A percentile compares a stretch with the other conserved stretches of the same genome.
Evolutionary conservation across 2,797 vertebrate species (phyloP).

Genomic region (Mormyrops attenuatus): DNA sequence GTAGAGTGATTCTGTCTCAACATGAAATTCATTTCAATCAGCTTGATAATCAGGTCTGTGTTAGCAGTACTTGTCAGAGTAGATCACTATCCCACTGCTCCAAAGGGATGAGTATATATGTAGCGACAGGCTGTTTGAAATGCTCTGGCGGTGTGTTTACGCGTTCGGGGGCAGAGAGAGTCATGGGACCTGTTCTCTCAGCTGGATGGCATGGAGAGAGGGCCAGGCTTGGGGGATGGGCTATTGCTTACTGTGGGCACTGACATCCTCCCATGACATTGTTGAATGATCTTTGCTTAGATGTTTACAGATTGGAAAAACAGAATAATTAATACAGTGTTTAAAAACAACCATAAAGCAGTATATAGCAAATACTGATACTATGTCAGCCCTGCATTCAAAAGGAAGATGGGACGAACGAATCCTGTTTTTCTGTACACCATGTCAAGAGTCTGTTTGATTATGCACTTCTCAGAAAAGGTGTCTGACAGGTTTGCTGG

Average conservation of each 20-base stretch:
- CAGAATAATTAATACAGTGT: not conserved
- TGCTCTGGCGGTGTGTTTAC: not conserved
- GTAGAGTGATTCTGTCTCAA: not conserved
- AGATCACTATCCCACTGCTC: not conserved
- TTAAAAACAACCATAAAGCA: not conserved
- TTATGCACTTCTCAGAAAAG: not conserved
- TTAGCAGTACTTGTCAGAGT: not conserved
- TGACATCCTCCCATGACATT: not conserved
- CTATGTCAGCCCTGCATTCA: not conserved
- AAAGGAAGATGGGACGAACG: not conserved
- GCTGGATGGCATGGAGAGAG: not conserved
- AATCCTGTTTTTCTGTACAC: not conserved
- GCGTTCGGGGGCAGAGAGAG: not conserved
- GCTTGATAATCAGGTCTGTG: not conserved
- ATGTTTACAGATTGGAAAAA: not conserved
- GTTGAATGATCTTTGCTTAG: not conserved
- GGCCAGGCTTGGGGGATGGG: not conserved
- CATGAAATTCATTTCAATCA: not conserved
- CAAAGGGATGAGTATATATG: not conserved
- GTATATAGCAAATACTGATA: not conserved
- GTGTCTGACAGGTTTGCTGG: not conserved
- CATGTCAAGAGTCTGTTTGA: not conserved
- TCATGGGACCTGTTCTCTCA: not conserved
- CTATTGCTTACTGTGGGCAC: not conserved
- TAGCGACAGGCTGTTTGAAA: not conserved